Evolutionary conservation across 1,140 invertebrate genomes (phyloP).

Genomic region (Cydia amplana): DNA sequence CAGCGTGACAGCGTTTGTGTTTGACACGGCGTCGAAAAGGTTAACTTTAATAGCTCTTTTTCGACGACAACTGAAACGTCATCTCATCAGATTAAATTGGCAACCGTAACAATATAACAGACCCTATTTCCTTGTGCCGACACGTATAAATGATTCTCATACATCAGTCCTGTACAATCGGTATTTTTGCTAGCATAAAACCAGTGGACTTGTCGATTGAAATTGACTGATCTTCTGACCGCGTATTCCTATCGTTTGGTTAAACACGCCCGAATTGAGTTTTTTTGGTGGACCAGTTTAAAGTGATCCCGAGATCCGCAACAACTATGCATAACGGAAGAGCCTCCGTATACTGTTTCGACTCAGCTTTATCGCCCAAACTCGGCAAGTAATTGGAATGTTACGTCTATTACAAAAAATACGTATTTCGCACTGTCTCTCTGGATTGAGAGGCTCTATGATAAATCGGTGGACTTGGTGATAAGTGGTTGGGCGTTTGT

Average conservation of each 20-base stretch:
- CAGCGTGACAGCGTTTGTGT: too few relatives aligned
- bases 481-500: slow-evolving; percentile 29
- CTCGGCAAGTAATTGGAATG: neutral
- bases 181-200: slow-evolving; percentile 27
- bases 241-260: neutral
- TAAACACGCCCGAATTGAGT: neutral
- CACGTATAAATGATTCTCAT: slow-evolving; percentile 26
- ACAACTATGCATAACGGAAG: neutral
- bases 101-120: slow-evolving; percentile 25
- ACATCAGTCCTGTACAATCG: slow-evolving; percentile 3
- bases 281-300: neutral
- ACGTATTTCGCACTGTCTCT: slow-evolving; percentile 12
- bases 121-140: slow-evolving; percentile 16
- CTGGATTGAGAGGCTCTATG: slow-evolving; percentile 11
- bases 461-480: slow-evolving; percentile 16
- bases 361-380: neutral
- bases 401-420: slow-evolving; percentile 19
- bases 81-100: slow-evolving; percentile 14
- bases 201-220: slow-evolving; percentile 27
- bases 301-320: neutral
- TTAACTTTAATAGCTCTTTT: too few relatives aligned
- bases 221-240: slow-evolving; percentile 26
- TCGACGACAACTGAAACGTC: neutral
- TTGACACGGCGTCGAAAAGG: too few relatives aligned
- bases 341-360: neutral